A percentile compares a stretch with the other conserved stretches of the same genome.
phyloP scores from a whole-genome alignment of 2,797 vertebrate species.

The Sitta carolinensis region DNA sequence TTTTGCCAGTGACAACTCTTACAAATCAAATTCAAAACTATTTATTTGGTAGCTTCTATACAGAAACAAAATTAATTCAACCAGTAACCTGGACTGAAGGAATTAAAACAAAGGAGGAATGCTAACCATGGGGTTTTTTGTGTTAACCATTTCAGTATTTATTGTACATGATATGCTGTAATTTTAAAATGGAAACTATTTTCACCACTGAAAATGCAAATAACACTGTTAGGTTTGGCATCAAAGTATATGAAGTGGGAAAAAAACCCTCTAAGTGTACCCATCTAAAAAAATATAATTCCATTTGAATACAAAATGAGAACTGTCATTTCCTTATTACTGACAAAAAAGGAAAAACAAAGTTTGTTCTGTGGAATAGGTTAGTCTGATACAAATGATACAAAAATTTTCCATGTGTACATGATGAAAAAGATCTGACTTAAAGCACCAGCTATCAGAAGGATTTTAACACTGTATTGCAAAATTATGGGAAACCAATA shows the following conservation, averaged over 20 bases:
- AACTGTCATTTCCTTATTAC: conserved; percentile 49
- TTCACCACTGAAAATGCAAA: conserved; percentile 26
- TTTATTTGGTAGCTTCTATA: conserved; percentile 41
- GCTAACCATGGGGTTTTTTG: neutral
- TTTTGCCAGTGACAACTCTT: conserved; percentile 18
- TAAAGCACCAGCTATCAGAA: conserved; percentile 48
- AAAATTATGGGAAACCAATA: neutral
- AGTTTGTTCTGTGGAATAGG: conserved; percentile 4
- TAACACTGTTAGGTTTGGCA: conserved; percentile 36
- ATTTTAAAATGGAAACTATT: conserved; percentile 7
- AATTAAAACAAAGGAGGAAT: neutral
- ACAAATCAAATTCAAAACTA: conserved; percentile 15
- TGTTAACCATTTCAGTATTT: neutral
- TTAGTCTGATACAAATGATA: conserved; percentile 46
- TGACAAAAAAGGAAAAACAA: conserved; percentile 46
- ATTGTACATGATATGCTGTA: neutral
- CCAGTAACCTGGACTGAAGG: neutral
- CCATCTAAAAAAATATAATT: conserved; percentile 70
- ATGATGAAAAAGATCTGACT: neutral
- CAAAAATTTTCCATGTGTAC: conserved; percentile 12
- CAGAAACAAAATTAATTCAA: conserved; percentile 4
- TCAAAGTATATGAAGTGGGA: conserved; percentile 41
- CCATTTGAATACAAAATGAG: conserved; percentile 68
- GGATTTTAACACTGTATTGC: conserved; percentile 43
- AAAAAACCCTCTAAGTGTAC: conserved; percentile 37